Conservation (phyloP, 2,888 invertebrate genomes). For the Agapetus fuscipes region DNA sequence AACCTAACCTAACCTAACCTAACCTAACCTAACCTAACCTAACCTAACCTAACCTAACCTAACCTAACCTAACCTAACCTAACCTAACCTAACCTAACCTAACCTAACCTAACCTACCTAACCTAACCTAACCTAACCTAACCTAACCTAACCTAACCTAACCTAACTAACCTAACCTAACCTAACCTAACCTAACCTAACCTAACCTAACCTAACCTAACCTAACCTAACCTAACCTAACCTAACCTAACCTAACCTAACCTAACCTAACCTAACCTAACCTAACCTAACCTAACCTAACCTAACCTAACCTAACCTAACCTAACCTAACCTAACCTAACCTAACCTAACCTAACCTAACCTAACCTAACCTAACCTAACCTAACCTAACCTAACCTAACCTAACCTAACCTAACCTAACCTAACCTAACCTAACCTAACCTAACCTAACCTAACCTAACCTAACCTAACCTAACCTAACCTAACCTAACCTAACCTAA, state of each 20-base stretch:
- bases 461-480: neutral
- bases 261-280: conserved; percentile 23
- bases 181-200: conserved; percentile 22
- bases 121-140: conserved; percentile 21
- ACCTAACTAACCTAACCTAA: conserved; percentile 22
- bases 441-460: neutral
- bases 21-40: conserved; percentile 7
- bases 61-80: conserved; percentile 21
- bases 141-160: conserved; percentile 21
- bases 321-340: conserved; percentile 22
- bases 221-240: conserved; percentile 23
- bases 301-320: conserved; percentile 22
- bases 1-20: conserved; percentile 7
- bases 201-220: conserved; percentile 20
- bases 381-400: conserved; percentile 21
- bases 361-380: conserved; percentile 20
- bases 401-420: conserved; percentile 18
- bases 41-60: conserved; percentile 7
- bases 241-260: conserved; percentile 22
- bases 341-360: conserved; percentile 22
- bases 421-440: conserved; percentile 22
- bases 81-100: conserved; percentile 22
- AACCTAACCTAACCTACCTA: no score
- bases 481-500: neutral
- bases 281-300: conserved; percentile 23